phyloP scores from a whole-genome alignment of 2,888 invertebrate species.

The Athripsodes cinereus region DNA sequence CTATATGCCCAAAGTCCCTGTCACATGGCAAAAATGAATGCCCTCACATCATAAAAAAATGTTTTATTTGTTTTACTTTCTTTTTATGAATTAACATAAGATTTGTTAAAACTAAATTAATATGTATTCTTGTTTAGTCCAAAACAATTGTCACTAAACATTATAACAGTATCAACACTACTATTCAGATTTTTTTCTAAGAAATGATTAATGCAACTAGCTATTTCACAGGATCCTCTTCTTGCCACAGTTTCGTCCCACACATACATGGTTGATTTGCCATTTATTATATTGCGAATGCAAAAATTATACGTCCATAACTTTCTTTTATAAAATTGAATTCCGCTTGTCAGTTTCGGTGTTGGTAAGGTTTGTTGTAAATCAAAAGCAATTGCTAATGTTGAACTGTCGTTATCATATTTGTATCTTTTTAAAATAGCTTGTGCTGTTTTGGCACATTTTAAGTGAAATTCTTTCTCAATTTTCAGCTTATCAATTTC shows the following conservation, averaged over 20 bases:
- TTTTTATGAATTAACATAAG: too few relatives aligned
- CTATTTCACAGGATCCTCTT: not conserved
- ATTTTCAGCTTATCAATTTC: not conserved
- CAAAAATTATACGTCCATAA: not conserved
- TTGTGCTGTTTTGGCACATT: not conserved
- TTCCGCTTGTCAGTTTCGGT: not conserved
- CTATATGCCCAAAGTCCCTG: too few relatives aligned
- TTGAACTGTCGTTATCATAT: not conserved
- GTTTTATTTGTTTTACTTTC: too few relatives aligned
- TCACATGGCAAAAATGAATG: too few relatives aligned
- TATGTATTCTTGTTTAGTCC: too few relatives aligned
- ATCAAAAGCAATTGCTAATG: not conserved
- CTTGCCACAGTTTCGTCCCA: not conserved
- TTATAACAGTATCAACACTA: too few relatives aligned
- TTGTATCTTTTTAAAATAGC: not conserved
- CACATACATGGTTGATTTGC: not conserved
- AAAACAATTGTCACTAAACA: too few relatives aligned
- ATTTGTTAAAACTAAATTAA: too few relatives aligned
- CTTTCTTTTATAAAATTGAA: constrained; percentile 5
- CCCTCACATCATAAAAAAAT: too few relatives aligned
- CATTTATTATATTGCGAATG: not conserved
- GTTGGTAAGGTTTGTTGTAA: not conserved
- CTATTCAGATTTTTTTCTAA: not conserved
- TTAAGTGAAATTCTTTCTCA: not conserved
- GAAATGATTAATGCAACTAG: not conserved